Conservation (phyloP, 2,113 vertebrate species). For the Pelodiscus sinensis region DNA sequence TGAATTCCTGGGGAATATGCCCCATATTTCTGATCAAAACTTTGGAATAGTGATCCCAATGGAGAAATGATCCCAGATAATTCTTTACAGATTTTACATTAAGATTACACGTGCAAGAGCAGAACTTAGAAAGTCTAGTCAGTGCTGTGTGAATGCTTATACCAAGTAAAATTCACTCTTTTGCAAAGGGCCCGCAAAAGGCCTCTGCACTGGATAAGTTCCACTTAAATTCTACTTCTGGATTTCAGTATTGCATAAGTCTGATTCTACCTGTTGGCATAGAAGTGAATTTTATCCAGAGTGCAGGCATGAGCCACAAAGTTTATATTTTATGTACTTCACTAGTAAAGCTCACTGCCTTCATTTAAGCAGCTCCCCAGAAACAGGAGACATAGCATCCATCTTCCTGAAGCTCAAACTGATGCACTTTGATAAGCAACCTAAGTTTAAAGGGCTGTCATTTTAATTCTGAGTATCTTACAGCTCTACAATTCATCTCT, state of each 20-base stretch:
- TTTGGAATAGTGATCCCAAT: background rate
- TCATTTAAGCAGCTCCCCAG: background rate
- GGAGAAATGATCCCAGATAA: background rate
- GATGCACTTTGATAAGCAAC: background rate
- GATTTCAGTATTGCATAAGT: too few species aligned
- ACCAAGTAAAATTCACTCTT: background rate
- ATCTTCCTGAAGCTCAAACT: slow-evolving; percentile 13
- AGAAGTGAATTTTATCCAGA: background rate
- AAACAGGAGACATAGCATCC: background rate
- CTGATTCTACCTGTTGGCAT: fast-evolving
- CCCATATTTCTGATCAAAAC: background rate
- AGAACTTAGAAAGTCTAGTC: background rate
- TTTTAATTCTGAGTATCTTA: background rate
- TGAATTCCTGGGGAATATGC: background rate
- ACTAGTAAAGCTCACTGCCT: background rate
- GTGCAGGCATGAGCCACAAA: background rate
- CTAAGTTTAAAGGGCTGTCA: background rate
- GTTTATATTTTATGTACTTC: background rate
- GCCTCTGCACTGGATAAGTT: background rate
- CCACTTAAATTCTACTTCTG: background rate
- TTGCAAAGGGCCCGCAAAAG: background rate
- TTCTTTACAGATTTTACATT: background rate
- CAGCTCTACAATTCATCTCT: background rate
- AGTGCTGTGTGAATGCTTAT: background rate
- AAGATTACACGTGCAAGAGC: background rate